Conservation (phyloP, 2,797 vertebrate genomes). For the Lutjanus campechanus region DNA sequence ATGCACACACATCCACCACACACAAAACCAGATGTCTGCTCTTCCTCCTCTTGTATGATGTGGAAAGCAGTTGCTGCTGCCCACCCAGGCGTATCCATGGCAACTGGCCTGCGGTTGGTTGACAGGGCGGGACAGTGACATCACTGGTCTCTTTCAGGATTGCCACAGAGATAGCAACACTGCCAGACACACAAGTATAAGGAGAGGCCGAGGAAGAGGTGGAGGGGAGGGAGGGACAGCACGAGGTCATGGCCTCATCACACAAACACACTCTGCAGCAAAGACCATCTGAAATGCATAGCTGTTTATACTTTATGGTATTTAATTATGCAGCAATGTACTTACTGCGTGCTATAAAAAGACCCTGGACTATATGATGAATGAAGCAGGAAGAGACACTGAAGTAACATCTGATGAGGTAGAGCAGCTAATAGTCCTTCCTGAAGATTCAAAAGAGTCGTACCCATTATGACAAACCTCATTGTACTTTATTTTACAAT, state of each 20-base stretch:
- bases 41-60: slow-evolving; percentile 70
- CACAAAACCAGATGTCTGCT: slow-evolving; percentile 71
- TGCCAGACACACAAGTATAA: slow-evolving; percentile 17
- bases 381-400: background rate
- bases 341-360: background rate
- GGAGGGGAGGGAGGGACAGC: slow-evolving; percentile 1
- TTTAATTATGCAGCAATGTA: slow-evolving; percentile 7
- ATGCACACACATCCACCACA: slow-evolving; percentile 18
- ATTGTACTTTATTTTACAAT: too few species aligned
- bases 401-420: background rate
- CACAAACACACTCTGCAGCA: background rate
- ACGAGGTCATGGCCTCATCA: slow-evolving; percentile 24
- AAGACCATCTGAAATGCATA: background rate
- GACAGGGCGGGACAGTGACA: slow-evolving; percentile 65
- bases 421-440: background rate
- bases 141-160: slow-evolving; percentile 55
- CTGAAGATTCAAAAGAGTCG: background rate
- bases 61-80: slow-evolving; percentile 68
- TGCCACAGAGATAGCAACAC: slow-evolving; percentile 51
- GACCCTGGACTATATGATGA: background rate
- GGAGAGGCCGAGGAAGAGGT: slow-evolving; percentile 1
- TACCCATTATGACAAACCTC: background rate
- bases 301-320: background rate
- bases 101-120: slow-evolving; percentile 62
- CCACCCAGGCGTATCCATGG: slow-evolving; percentile 61